Percentiles rank a stretch among this genome's conserved stretches.
These are phyloP conservation scores for Jacana jacana DNA, from an alignment of 2,113 vertebrate species.

Conservation along the genomic window DNA sequence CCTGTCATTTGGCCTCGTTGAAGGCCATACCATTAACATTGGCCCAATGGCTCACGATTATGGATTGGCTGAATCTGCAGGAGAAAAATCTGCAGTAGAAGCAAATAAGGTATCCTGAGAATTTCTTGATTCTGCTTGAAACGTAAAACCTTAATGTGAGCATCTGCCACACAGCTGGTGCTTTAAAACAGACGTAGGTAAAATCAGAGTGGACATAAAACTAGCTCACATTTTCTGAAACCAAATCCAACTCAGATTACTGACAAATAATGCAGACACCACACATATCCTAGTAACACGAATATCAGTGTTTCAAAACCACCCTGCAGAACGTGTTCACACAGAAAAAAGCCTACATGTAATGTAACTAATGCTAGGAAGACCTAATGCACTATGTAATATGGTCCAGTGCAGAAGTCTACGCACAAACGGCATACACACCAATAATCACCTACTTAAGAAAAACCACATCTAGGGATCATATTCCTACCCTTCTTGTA, in stretches of 20 bases:
- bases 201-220: neutral
- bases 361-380: neutral
- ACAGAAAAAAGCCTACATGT: neutral
- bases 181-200: neutral
- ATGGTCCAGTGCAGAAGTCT: neutral
- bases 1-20: too few relatives aligned
- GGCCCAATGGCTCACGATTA: too few relatives aligned
- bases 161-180: neutral
- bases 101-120: neutral
- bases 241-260: neutral
- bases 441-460: constrained; percentile 69
- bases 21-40: too few relatives aligned
- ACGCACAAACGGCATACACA: neutral
- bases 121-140: neutral
- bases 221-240: neutral
- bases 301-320: neutral
- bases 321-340: neutral
- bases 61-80: neutral
- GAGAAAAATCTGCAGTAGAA: neutral
- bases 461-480: constrained; percentile 61
- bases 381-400: neutral
- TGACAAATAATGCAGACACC: neutral
- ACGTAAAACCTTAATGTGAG: neutral
- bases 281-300: neutral
- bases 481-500: constrained; percentile 48